Base-by-base conservation (phyloP, 2,888 invertebrate genomes). In the Rhagonycha lutea region DNA sequence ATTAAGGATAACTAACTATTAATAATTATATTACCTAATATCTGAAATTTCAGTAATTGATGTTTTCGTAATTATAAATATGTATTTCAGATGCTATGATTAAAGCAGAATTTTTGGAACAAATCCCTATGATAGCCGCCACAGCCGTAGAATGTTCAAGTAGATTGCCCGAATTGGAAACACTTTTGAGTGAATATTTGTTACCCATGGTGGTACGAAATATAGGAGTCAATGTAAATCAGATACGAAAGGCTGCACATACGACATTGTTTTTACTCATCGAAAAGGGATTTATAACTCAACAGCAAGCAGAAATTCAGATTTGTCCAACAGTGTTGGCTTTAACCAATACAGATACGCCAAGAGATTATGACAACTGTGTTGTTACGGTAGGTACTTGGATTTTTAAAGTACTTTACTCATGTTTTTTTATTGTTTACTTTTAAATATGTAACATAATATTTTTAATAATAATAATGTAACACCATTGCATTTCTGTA, bases 191-290 rank as follows among this genome's bases (percentile, higher is more conserved):
- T 61, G 89, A 89, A 72, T 90, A 92, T 82, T 88, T 94, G 70
- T 87, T 94, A 73, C 91, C 91, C 11, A 88, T 92, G 83, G 90
- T 93, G 72, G 90, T 92, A 28, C 89, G 89, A 78, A 91, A 91
- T 84, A 88, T 94, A 69, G 90, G 89, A 72, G 92, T 92, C 84
- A 85, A 86, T 32, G 92, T 92, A 82, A 90, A 89, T 82, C 85
- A 93, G 91, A 92, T 93, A 65, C 89, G 93, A 70, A 92, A 92
- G 84, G 90, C 91, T 65, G 91, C 93, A 62, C 92, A 93, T 80
- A 88, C 90, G 11, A 91, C 92, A 9, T 86, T 94, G 32, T 85
- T 93, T 79, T 89, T 91, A 61, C 86, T 94, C 63, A 87, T 94
- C 82, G 92, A 94, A 84, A 91, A 92, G 78, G 90, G 90, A 70